Evolutionary conservation across 1,140 invertebrate genomes (phyloP), one percentile per base, ranked within the genome.

Genomic region (Lepidotrigona ventralis): DNA sequence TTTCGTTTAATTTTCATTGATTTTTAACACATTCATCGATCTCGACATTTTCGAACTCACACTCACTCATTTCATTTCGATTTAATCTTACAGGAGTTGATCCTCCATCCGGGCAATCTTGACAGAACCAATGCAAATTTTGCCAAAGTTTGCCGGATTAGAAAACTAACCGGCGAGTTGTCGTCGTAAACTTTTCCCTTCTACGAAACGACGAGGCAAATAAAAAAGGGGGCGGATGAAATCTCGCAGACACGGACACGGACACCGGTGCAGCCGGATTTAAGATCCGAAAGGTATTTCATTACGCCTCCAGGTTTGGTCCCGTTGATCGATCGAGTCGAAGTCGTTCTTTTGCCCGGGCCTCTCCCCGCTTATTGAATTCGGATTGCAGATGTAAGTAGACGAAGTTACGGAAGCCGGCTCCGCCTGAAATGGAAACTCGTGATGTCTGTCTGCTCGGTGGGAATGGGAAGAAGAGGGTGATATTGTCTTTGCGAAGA

Each of bases 171-270:
- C 39, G 39, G 8, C 8, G 6, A 46, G 9, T 46, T 46, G 9
- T 46, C 39, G 39, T 46, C 6, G 39, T 17, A n/a, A 74, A 88
- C 76, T 88, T 88, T 75, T 17, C 33, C 12, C 21, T 23, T 60
- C 21, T 73, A n/a, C 29, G 29, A 64, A 33, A 64, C 66, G 58
- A 79, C 54, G 51, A 60, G 17, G 19, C 11, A 29, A 60, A 33
- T 8, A 70, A 69, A 17, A 15, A n/a, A n/a, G n/a, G n/a, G n/a
- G 46, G 12, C 26, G 8, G 9, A 21, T 19, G 64, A 15, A 33
- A 73, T 60, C 58, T 19, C 14, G 21, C 39, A 14, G 46, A 29
- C 12, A 51, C 19, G 78, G 68, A 29, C 54, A 33, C n/a, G n/a
- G n/a, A n/a, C n/a, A 21, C 39, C 39, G 39, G 39, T 6, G 39